Evolutionary conservation across 2,888 invertebrate genomes (phyloP).

Genomic region (Eristalinus aeneus): DNA sequence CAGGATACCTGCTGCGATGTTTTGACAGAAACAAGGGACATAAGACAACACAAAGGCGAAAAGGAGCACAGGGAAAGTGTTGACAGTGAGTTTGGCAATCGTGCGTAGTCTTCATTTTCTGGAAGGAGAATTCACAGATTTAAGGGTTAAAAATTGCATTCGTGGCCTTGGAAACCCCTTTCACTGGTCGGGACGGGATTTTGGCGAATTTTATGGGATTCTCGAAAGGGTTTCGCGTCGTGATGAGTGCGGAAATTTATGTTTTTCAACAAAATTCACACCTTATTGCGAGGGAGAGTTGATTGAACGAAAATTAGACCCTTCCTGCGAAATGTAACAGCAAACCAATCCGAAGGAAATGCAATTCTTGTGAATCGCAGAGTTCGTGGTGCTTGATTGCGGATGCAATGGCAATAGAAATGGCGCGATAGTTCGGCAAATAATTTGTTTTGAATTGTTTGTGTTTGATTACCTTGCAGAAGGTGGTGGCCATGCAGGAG

Average conservation of each 20-base stretch:
- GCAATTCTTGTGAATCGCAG: neutral
- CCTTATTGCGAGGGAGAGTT: conserved; percentile 12
- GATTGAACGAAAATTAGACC: neutral
- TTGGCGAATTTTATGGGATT: conserved; percentile 36
- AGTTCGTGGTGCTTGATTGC: neutral
- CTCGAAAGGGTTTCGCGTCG: conserved; percentile 9
- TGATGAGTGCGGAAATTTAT: neutral
- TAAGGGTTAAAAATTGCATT: conserved; percentile 40
- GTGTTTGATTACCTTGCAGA: neutral
- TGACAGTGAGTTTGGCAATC: conserved; percentile 13
- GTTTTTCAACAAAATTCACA: conserved; percentile 32
- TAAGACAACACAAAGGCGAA: neutral
- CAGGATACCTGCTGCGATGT: conserved; percentile 45
- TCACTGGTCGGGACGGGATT: neutral
- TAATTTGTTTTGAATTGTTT: neutral
- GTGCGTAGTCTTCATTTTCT: neutral
- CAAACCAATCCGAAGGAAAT: neutral
- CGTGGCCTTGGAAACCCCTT: conserved; percentile 27
- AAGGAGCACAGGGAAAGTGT: conserved; percentile 12
- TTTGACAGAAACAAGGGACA: conserved; percentile 27
- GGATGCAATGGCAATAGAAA: neutral
- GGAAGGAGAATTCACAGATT: neutral
- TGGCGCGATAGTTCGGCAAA: neutral
- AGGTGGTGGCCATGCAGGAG: no score
- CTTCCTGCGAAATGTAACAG: neutral